A percentile compares a stretch with the other conserved stretches of the same genome.
These are phyloP conservation scores for Camponotus vicinus DNA, from an alignment of 1,140 invertebrate genomes.

Conservation along the genomic window DNA sequence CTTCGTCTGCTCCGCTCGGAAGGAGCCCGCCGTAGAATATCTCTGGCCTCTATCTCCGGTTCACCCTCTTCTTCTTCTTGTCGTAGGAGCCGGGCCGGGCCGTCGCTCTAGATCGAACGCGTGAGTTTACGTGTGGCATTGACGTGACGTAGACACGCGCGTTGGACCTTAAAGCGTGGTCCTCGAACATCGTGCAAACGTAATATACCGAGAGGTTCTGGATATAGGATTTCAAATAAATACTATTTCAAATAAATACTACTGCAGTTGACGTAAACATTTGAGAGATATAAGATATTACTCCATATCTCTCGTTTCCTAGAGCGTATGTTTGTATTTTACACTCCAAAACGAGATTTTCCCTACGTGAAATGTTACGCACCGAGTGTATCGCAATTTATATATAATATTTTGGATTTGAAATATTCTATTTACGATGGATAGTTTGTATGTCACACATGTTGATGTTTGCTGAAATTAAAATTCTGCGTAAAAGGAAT, in stretches of 20 bases:
- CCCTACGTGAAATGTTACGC: not conserved
- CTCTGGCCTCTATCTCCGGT: slow-evolving; percentile 35
- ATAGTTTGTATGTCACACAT: not conserved
- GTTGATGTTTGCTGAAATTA: not conserved
- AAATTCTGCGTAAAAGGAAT: not conserved
- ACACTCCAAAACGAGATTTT: not conserved
- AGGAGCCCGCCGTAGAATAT: slow-evolving; percentile 36
- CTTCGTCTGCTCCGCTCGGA: slow-evolving; percentile 12
- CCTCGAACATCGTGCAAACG: slow-evolving; percentile 51
- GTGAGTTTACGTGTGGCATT: slow-evolving; percentile 85
- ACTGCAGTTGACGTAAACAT: not conserved
- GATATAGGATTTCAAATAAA: not conserved
- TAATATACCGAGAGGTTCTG: not conserved
- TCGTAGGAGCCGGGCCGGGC: slow-evolving; percentile 30
- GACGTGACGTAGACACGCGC: slow-evolving; percentile 85
- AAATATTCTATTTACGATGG: not conserved
- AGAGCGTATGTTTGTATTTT: not conserved
- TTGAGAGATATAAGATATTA: slow-evolving; percentile 1
- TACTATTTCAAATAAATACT: not conserved
- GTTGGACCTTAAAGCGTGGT: slow-evolving; percentile 85
- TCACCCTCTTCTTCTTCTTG: not conserved
- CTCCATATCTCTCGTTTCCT: not conserved
- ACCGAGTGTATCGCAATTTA: not conserved
- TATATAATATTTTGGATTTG: not conserved
- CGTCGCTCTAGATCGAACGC: slow-evolving; percentile 85